These are phyloP conservation scores for Delphinus delphis DNA, from an alignment of 2,113 vertebrate species.

Conservation along the genomic window DNA sequence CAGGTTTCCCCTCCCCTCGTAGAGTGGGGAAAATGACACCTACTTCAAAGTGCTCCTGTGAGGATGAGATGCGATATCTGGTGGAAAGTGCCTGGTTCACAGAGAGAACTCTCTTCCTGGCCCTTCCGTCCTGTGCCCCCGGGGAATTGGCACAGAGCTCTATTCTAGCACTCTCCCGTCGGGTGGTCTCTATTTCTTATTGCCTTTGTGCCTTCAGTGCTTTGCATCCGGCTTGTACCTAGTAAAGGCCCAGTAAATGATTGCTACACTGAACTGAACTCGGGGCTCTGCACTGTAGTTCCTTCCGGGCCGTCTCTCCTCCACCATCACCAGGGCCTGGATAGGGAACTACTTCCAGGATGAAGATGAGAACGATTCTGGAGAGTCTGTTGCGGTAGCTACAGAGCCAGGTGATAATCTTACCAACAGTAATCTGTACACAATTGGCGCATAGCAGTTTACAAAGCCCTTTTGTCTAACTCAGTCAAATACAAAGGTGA, in stretches of 20 bases:
- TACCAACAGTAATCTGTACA: too few species aligned
- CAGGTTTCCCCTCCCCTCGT: background rate
- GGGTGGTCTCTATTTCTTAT: background rate
- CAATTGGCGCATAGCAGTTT: background rate
- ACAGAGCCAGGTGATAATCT: background rate
- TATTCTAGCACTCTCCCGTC: background rate
- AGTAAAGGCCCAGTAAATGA: background rate
- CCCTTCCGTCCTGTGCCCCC: too few species aligned
- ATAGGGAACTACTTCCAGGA: background rate
- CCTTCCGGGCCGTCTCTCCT: background rate
- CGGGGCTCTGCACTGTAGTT: background rate
- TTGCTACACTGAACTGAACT: background rate
- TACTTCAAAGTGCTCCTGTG: background rate
- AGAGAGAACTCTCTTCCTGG: fast-evolving
- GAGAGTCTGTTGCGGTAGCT: background rate
- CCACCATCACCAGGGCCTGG: background rate
- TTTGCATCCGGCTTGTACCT: background rate
- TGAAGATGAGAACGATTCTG: background rate
- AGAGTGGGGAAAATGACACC: background rate
- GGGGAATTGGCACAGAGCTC: background rate
- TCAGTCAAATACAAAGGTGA: background rate
- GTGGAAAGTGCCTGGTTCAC: background rate
- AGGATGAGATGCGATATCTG: background rate
- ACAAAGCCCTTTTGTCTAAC: background rate
- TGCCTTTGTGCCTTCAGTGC: background rate